These are phyloP conservation scores for Himantopus leucocephalus DNA, from an alignment of 2,113 vertebrate species.

Conservation along the genomic window DNA sequence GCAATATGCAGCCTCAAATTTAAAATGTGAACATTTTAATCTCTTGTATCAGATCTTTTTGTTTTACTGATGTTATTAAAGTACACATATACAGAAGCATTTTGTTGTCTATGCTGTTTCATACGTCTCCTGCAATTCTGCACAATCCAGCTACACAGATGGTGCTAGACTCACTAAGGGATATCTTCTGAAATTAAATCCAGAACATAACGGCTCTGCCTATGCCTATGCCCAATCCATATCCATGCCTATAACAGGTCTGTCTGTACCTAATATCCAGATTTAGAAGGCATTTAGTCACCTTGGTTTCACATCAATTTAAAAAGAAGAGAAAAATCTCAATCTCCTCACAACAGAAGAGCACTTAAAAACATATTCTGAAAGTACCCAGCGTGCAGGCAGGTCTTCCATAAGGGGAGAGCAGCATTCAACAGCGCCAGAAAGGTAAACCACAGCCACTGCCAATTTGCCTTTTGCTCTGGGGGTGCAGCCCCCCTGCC, in stretches of 20 bases:
- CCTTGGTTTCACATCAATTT: not conserved
- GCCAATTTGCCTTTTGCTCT: not conserved
- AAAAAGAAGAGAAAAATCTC: not conserved
- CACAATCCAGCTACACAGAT: not conserved
- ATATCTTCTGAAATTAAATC: not conserved
- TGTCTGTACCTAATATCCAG: not conserved
- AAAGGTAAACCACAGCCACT: not conserved
- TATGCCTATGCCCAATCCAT: not conserved
- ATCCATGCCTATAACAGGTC: not conserved
- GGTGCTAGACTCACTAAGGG: not conserved
- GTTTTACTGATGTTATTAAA: not conserved
- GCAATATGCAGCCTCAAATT: not conserved
- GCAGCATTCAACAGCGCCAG: not conserved
- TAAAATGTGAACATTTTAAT: not conserved
- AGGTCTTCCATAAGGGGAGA: not conserved
- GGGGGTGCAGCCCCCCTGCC: too few relatives aligned
- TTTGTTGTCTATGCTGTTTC: not conserved
- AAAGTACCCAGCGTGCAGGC: fast-evolving
- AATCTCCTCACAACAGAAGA: not conserved
- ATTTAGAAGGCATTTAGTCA: not conserved
- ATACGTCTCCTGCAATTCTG: not conserved
- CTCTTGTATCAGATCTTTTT: not conserved
- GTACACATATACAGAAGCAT: not conserved
- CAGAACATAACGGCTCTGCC: not conserved
- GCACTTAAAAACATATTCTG: not conserved